Conservation (phyloP, 1,140 invertebrate genomes). For the Drosophila orena region DNA sequence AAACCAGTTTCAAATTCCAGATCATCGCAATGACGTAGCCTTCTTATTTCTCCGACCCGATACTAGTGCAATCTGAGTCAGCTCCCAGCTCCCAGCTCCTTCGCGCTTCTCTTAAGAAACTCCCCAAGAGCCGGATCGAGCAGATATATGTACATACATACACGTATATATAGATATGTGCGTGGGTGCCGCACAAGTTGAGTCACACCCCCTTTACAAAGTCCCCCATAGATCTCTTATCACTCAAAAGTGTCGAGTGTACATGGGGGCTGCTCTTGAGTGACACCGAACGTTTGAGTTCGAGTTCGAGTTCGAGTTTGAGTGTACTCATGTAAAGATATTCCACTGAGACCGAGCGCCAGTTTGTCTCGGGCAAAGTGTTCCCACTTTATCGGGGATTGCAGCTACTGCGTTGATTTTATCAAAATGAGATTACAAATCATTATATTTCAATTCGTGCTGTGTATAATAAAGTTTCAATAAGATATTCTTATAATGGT, state of each 20-base stretch:
- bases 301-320: not conserved
- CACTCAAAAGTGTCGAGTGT: slow-evolving; percentile 4
- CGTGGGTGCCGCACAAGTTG: slow-evolving; percentile 31
- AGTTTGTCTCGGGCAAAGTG: slow-evolving; percentile 25
- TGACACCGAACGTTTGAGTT: not conserved
- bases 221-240: not conserved
- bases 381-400: slow-evolving; percentile 31
- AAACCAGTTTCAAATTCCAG: slow-evolving; percentile 49
- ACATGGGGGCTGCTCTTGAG: slow-evolving; percentile 21
- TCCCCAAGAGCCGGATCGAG: slow-evolving; percentile 24
- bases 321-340: slow-evolving; percentile 6
- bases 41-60: slow-evolving; percentile 2
- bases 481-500: too few relatives aligned
- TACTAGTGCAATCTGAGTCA: slow-evolving; percentile 25
- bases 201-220: slow-evolving; percentile 10
- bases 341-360: not conserved
- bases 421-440: too few relatives aligned
- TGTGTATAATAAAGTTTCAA: too few relatives aligned
- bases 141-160: not conserved
- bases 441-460: too few relatives aligned
- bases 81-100: slow-evolving; percentile 27
- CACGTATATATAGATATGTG: not conserved
- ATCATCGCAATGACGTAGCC: slow-evolving; percentile 43
- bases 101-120: slow-evolving; percentile 12
- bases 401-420: not conserved